phyloP scores from a whole-genome alignment of 2,888 invertebrate species.

The Drosophila prostipennis region DNA sequence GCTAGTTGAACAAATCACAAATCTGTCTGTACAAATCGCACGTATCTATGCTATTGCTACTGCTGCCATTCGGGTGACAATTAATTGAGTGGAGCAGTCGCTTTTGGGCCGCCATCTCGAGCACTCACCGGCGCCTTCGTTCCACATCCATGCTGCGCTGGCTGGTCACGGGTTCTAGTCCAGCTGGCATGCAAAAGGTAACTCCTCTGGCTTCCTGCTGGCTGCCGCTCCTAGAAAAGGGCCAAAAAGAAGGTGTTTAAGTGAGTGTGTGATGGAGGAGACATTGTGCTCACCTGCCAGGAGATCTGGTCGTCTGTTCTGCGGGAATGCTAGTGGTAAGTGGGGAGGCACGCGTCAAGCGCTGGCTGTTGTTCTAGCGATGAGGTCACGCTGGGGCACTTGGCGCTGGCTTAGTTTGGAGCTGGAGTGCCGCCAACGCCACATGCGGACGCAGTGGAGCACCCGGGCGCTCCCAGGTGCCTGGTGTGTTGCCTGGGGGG shows the following conservation, averaged over 20 bases:
- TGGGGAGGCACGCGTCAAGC: background rate
- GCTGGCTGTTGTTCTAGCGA: constrained; percentile 27
- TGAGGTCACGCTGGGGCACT: constrained; percentile 58
- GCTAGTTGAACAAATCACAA: constrained; percentile 36
- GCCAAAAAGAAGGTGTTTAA: background rate
- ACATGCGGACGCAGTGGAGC: constrained; percentile 59
- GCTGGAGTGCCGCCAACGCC: constrained; percentile 60
- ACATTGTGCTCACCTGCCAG: background rate
- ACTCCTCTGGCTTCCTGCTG: background rate
- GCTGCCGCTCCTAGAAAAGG: background rate
- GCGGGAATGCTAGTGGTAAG: background rate
- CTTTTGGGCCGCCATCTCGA: constrained; percentile 22
- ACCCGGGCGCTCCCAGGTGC: constrained; percentile 31
- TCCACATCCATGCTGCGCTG: constrained; percentile 62
- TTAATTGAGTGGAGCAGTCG: constrained; percentile 55
- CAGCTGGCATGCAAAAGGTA: constrained; percentile 10
- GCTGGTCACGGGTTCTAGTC: constrained; percentile 2
- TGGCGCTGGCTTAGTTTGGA: constrained; percentile 28
- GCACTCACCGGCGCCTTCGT: constrained; percentile 72
- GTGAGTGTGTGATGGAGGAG: no score
- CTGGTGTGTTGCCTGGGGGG: background rate
- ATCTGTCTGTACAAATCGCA: constrained; percentile 30
- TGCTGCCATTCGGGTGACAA: constrained; percentile 42
- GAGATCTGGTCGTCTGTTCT: background rate
- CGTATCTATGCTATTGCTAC: constrained; percentile 24